phyloP scores from a whole-genome alignment of 2,888 invertebrate genomes.

The Philereme transversata region DNA sequence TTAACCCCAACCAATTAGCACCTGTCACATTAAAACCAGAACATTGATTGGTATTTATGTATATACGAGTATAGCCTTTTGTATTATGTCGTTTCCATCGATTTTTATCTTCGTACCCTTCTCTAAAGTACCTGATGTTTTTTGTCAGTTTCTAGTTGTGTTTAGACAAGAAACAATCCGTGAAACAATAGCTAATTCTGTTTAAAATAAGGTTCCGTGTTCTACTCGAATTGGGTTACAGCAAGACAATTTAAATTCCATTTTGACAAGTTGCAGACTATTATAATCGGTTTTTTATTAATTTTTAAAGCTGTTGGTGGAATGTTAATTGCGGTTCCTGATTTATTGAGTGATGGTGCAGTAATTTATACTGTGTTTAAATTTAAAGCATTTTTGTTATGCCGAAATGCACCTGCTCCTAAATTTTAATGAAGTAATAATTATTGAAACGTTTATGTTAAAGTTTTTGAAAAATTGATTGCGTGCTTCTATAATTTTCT shows the following conservation, averaged over 20 bases:
- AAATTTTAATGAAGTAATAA: conserved; percentile 17
- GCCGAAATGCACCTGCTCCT: conserved; percentile 36
- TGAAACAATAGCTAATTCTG: conserved; percentile 77
- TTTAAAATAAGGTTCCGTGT: conserved; percentile 30
- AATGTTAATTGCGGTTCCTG: conserved; percentile 59
- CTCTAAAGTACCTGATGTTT: conserved; percentile 73
- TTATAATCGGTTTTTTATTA: conserved; percentile 49
- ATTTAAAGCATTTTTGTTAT: conserved; percentile 27
- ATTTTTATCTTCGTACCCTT: conserved; percentile 46
- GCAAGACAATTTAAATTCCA: conserved; percentile 72
- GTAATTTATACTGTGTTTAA: conserved; percentile 36
- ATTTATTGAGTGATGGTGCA: conserved; percentile 61
- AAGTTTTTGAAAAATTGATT: conserved; percentile 17
- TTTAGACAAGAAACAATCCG: conserved; percentile 72
- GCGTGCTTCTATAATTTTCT: conserved; percentile 16
- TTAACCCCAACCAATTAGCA: conserved; percentile 34
- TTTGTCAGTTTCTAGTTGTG: conserved; percentile 68
- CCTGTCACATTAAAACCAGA: conserved; percentile 37
- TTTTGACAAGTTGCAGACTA: conserved; percentile 56
- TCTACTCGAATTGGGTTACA: conserved; percentile 50
- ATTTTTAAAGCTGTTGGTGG: conserved; percentile 43
- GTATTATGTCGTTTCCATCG: conserved; percentile 41
- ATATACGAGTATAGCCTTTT: conserved; percentile 1
- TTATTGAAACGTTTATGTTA: conserved; percentile 14
- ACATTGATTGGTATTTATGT: conserved; percentile 33